These are phyloP conservation scores for Pammene aurita DNA, from an alignment of 2,888 invertebrate species.

Conservation along the genomic window DNA sequence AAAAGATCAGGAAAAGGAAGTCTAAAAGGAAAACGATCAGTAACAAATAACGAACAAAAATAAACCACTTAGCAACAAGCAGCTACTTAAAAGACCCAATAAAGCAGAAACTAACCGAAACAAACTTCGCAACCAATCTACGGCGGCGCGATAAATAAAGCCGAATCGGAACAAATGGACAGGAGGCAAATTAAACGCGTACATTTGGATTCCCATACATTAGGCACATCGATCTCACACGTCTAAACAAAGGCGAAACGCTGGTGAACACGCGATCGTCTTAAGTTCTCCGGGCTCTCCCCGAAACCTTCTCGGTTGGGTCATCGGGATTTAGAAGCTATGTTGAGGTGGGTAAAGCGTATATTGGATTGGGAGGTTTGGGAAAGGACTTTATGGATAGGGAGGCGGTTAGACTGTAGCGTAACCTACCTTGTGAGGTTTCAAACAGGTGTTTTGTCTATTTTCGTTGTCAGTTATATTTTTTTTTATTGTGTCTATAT, in stretches of 20 bases:
- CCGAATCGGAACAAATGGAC: conserved; percentile 81
- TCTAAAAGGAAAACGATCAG: conserved; percentile 20
- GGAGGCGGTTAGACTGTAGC: conserved; percentile 28
- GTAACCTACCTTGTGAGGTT: conserved; percentile 29
- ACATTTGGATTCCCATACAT: conserved; percentile 78
- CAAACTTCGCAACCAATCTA: conserved; percentile 59
- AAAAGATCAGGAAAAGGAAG: not conserved
- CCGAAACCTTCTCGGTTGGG: conserved; percentile 45
- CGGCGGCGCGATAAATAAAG: conserved; percentile 74
- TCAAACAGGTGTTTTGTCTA: conserved; percentile 12
- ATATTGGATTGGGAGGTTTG: conserved; percentile 26
- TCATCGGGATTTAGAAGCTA: conserved; percentile 19
- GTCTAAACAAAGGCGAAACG: conserved; percentile 77
- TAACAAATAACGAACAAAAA: conserved; percentile 21
- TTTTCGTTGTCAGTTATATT: too few species aligned
- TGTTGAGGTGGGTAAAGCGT: conserved; percentile 19
- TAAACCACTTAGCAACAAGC: conserved; percentile 32
- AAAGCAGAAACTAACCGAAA: conserved; percentile 42
- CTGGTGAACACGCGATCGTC: conserved; percentile 76
- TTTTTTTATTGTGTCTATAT: too few species aligned
- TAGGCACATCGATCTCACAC: conserved; percentile 79
- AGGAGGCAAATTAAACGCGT: conserved; percentile 78
- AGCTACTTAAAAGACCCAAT: conserved; percentile 41
- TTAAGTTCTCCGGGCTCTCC: conserved; percentile 53
- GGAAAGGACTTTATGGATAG: conserved; percentile 38